Base-by-base conservation (phyloP, 35 echinoderm and acorn worm genomes). In the Hemicentrotus pulcherrimus region DNA sequence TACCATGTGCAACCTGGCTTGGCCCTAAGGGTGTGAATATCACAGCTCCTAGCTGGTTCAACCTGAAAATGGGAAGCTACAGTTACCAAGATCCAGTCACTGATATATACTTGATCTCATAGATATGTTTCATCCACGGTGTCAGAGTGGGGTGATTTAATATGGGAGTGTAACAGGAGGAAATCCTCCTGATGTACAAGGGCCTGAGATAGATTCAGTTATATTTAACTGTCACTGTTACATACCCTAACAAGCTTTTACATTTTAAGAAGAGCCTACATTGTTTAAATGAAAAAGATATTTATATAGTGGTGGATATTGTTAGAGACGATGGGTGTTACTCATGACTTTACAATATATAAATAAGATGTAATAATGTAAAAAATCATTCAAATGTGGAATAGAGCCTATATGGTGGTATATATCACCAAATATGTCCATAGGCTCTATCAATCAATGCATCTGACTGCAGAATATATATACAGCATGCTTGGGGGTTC, bases 21-120 rank as follows among this genome's bases (percentile, higher is more conserved):
- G 65, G 65, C 65, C 65, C 28, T 22, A 78, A 78, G 65, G 65
- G 65, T 78, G 65, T 78, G 65, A 78, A 78, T 78, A 78, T 78
- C 65, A 78, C 65, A 78, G 22, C 65, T 78, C 65, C 65, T 78
- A 22, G 65, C 65, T 78, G 65, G 65, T 78, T 78, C 22, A n/a
- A 78, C 65, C 65, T 28, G 24, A 78, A 78, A 78, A 78, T 78
- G 65, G 65, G 65, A 78, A 78, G 65, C 65, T 78, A 78, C 8
- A n/a, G 65, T 78, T 78, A 78, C 65, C 65, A 7, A 78, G 65
- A 78, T 78, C 65, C 24, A 78, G 22, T 6, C 65, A 78, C 22
- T 78, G 65, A 78, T 78, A 78, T 28, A 78, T n/a, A 78, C 65
- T 78, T 78, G 65, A 78, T 78, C 65, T 78, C 7, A 22, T 78